These are phyloP conservation scores for Holotrichia oblita DNA, from an alignment of 1,140 invertebrate species.

Conservation along the genomic window DNA sequence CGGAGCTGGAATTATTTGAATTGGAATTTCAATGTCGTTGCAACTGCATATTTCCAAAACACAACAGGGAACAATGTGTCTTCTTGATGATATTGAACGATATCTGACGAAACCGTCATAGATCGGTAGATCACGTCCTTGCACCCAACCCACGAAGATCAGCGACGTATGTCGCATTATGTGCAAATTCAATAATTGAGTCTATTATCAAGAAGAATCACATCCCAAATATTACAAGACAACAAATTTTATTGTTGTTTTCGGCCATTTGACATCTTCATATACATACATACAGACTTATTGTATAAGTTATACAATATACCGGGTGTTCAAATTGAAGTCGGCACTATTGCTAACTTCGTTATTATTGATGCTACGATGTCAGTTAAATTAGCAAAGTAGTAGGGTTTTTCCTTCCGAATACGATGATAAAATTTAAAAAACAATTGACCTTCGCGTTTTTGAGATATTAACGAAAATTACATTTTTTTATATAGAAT, in stretches of 20 bases:
- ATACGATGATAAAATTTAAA: no score
- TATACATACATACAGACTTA: no score
- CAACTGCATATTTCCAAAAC: slow-evolving; percentile 10
- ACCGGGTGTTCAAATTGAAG: no score
- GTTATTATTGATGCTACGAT: no score
- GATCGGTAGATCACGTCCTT: slow-evolving; percentile 45
- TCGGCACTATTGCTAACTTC: no score
- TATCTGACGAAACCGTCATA: slow-evolving; percentile 42
- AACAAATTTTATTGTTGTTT: background rate
- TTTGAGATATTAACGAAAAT: no score
- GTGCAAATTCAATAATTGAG: slow-evolving; percentile 53
- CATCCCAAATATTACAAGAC: background rate
- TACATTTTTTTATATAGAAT: no score
- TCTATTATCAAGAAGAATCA: slow-evolving; percentile 45
- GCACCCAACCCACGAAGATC: slow-evolving; percentile 46
- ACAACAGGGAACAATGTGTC: slow-evolving; percentile 33
- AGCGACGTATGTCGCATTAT: slow-evolving; percentile 52
- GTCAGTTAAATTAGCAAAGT: no score
- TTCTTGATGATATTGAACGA: slow-evolving; percentile 20
- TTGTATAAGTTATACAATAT: no score
- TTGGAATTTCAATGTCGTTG: background rate
- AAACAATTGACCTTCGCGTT: no score
- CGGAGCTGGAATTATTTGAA: background rate
- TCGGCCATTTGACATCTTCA: background rate
- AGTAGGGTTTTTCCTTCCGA: no score